These are phyloP conservation scores for Macrocentrus cingulum DNA, from an alignment of 1,140 invertebrate species.

Conservation along the genomic window DNA sequence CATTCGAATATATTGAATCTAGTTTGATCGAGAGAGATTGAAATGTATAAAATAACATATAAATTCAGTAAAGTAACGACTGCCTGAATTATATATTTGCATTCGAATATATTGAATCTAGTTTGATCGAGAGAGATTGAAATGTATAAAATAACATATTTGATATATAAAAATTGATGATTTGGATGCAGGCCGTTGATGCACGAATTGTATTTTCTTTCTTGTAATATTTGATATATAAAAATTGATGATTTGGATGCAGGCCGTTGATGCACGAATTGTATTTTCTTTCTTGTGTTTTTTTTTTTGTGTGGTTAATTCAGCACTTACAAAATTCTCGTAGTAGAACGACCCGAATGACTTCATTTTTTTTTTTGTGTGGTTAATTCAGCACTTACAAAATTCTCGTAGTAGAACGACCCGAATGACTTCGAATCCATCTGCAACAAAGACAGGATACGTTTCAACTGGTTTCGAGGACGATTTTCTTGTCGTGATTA, in stretches of 20 bases:
- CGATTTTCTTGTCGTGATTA: conserved; percentile 23
- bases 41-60: too few relatives aligned
- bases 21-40: not conserved
- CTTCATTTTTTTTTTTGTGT: conserved; percentile 65
- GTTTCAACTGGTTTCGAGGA: conserved; percentile 57
- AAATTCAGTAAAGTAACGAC: too few relatives aligned
- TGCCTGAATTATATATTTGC: too few relatives aligned
- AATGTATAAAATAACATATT: too few relatives aligned
- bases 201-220: not conserved
- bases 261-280: too few relatives aligned
- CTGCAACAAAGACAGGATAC: conserved; percentile 66
- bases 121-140: not conserved
- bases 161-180: conserved; percentile 1
- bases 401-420: conserved; percentile 91
- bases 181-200: not conserved
- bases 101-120: too few relatives aligned
- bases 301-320: conserved; percentile 46
- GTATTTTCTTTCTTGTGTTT: conserved; percentile 7
- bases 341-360: conserved; percentile 91
- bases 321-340: conserved; percentile 88
- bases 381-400: conserved; percentile 74
- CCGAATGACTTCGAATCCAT: conserved; percentile 92
- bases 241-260: conserved; percentile 5
- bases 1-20: too few relatives aligned
- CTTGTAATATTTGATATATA: conserved; percentile 7